Percentiles rank a stretch among this genome's conserved stretches.
Evolutionary conservation across 2,888 invertebrate genomes (phyloP).

Genomic region (Archips xylosteana): DNA sequence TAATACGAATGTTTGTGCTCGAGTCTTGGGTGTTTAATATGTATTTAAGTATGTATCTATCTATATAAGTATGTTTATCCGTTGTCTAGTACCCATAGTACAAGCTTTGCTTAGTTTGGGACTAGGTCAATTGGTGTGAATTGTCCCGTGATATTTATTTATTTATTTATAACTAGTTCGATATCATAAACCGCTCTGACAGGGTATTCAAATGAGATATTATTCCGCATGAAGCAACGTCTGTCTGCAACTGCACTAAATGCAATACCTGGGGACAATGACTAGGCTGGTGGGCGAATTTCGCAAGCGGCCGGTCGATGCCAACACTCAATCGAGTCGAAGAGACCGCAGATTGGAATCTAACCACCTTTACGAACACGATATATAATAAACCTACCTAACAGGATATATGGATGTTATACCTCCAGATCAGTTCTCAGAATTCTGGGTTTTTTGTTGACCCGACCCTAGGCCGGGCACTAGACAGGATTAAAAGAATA

Average conservation of each 20-base stretch:
- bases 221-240: conserved; percentile 40
- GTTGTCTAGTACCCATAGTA: too few species aligned
- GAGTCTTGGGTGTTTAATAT: too few species aligned
- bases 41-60: too few species aligned
- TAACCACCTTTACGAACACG: conserved; percentile 31
- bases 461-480: neutral
- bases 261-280: conserved; percentile 74
- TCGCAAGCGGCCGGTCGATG: conserved; percentile 72
- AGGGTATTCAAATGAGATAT: conserved; percentile 34
- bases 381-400: neutral
- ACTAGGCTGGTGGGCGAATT: conserved; percentile 74
- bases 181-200: conserved; percentile 23
- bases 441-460: neutral
- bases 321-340: conserved; percentile 74
- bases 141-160: too few species aligned
- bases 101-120: too few species aligned
- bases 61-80: too few species aligned
- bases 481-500: neutral
- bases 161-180: too few species aligned
- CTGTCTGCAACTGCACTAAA: conserved; percentile 50
- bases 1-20: too few species aligned
- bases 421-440: neutral
- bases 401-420: conserved; percentile 3
- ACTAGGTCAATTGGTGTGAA: too few species aligned
- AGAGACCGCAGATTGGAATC: conserved; percentile 72